Percentiles rank a stretch among this genome's conserved stretches.
Conservation (phyloP, 2,888 invertebrate species). For the Dromius quadrimaculatus region DNA sequence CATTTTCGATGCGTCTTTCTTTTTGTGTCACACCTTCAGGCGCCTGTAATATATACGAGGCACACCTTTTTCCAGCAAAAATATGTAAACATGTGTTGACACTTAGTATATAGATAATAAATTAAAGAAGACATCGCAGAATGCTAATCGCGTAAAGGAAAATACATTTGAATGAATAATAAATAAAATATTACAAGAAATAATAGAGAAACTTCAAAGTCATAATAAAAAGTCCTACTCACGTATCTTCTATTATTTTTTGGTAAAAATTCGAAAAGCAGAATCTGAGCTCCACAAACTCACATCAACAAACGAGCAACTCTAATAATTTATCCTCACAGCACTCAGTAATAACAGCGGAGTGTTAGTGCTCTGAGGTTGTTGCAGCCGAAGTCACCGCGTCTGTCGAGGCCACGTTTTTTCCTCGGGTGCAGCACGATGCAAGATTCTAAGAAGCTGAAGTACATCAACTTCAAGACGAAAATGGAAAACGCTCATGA, state of each 20-base stretch:
- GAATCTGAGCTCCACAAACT: not conserved
- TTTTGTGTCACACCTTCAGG: slow-evolving; percentile 2
- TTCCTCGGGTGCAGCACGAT: not conserved
- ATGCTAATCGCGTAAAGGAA: not conserved
- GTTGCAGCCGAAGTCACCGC: not conserved
- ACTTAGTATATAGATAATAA: slow-evolving; percentile 11
- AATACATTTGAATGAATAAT: slow-evolving; percentile 5
- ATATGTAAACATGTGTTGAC: slow-evolving; percentile 28
- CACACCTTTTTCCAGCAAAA: not conserved
- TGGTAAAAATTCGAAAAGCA: not conserved
- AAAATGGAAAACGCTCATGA: not conserved
- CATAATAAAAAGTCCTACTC: not conserved
- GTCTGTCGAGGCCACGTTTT: slow-evolving; percentile 10
- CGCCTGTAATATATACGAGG: not conserved
- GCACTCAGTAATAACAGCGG: slow-evolving; percentile 14
- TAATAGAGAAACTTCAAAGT: not conserved
- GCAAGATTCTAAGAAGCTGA: slow-evolving; percentile 9
- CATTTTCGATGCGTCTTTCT: not conserved
- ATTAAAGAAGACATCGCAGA: slow-evolving; percentile 3
- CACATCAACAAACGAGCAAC: slow-evolving; percentile 12
- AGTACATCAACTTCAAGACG: not conserved
- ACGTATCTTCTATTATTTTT: too few species aligned
- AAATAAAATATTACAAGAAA: slow-evolving; percentile 9
- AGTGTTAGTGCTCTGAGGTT: not conserved
- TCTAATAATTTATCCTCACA: slow-evolving; percentile 31